Base-by-base conservation (phyloP, 2,113 vertebrate genomes). In the Solea senegalensis region DNA sequence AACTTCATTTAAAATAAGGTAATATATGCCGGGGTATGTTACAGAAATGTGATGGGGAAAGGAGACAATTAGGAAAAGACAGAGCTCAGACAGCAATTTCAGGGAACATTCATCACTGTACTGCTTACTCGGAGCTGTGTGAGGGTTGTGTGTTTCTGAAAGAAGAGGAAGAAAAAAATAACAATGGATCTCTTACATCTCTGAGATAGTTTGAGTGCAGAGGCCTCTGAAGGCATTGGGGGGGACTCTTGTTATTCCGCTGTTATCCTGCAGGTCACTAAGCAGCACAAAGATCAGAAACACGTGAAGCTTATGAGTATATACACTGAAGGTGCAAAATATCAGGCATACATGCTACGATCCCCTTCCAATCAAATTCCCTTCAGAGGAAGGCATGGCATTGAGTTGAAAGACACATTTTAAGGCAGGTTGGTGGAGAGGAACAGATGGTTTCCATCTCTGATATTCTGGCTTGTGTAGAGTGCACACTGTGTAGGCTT, bases 151-250 rank as follows among this genome's bases (percentile, higher is more conserved):
- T 46, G 57, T 67, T 59, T 72, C 55, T 63, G 52, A 61, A 76
- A 57, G 28, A 49, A 21, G 13, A 76, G 53, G 28, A 49, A 21
- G 13, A 48, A 62, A 40, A 9, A 34, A 49, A 50, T 9, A 34
- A 56, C 76, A 49, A 64, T 40, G 59, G 78, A 61, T 61, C 10
- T 46, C 92, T 91, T 80, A 94, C 93, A 94, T 89, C 51, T 91
- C 83, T 1, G 2, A 26, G 59, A 94, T 91, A 11, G 86, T 85
- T 56, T 88, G 79, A 76, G 57, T 89, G 85, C 91, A 90, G 78
- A 93, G 88, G 79, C 93, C 92, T 58, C 78, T 83, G 87, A 94
- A 93, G 55, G 92, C 91, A 49, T 93, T 92, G 70, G 84, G 81
- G 8, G 90, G 93, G 67, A 94, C 85, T 28, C 45, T 77, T 53